Evolutionary conservation across 2,797 vertebrate genomes (phyloP), one percentile per base, ranked within the genome.

Genomic region (Taenioides sp.): DNA sequence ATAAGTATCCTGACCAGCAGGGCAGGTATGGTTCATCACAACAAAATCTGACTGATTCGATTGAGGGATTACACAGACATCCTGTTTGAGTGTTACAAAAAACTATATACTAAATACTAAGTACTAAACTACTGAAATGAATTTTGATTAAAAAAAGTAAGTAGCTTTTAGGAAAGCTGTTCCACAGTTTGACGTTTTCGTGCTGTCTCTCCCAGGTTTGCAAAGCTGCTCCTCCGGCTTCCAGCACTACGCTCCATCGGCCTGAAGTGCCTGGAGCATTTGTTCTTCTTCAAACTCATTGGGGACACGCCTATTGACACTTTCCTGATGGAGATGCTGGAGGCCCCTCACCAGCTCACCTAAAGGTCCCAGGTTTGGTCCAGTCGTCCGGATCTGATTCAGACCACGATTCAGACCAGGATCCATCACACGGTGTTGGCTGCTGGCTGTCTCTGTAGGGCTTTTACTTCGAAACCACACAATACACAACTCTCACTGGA

Each of bases 231-330:
- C 72, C 94, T 98, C 9, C 95, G 96, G 31, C 95, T 98, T 62
- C 96, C 96, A 0, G 96, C 96, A 23, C 93, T 97, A 75, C 94
- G 96, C 75, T 98, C 96, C 80, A 96, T 97, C 2, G 96, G 96
- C 74, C 92, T 97, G 4, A 97, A 97, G 87, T 97, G 96, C 87
- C 91, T 98, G 86, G 96, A 98, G 92, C 96, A 98, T 88, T 94
- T 98, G 83, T 98, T 97, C 91, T 98, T 98, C 92, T 97, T 98
- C 85, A 98, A 97, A 89, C 95, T 98, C 81, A 98, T 98, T 4
- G 96, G 96, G 0, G 96, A 98, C 91, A 98, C 96, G 37, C 96
- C 96, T 77, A 97, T 97, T 1, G 96, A 97, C 93, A 97, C 96
- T 83, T 97, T 97, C 88, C 94, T 98, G 76, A 97, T 97, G 96